These are phyloP conservation scores for Neuroscelio doddi DNA, from an alignment of 2,888 invertebrate genomes.

Conservation along the genomic window DNA sequence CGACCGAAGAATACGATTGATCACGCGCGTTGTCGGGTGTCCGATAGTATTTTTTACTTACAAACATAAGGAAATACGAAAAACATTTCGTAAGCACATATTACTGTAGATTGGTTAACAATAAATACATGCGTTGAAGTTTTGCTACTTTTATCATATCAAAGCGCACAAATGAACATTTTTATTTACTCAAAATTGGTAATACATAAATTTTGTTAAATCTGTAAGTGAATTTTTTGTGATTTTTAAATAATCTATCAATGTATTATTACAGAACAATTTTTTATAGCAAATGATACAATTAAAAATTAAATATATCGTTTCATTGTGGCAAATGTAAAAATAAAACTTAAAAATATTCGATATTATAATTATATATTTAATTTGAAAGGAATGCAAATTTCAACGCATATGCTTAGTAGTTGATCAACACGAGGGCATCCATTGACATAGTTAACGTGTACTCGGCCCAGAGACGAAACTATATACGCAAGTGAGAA, in stretches of 20 bases:
- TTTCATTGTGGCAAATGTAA: no score
- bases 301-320: no score
- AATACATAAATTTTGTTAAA: background rate
- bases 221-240: no score
- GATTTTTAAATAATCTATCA: no score
- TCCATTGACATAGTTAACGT: conserved; percentile 35
- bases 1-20: background rate
- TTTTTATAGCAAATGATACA: no score
- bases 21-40: conserved; percentile 3
- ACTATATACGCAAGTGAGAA: conserved; percentile 5
- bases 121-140: conserved; percentile 46
- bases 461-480: conserved; percentile 12
- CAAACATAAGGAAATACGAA: conserved; percentile 32
- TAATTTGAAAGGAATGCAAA: conserved; percentile 4
- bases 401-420: conserved; percentile 46
- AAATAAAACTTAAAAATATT: no score
- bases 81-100: conserved; percentile 36
- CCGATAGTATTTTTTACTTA: conserved; percentile 45
- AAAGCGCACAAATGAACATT: background rate
- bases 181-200: background rate
- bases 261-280: no score
- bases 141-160: conserved; percentile 13
- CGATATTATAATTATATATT: no score
- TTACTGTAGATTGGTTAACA: conserved; percentile 40
- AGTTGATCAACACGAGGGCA: conserved; percentile 43